A percentile compares a stretch with the other conserved stretches of the same genome.
Evolutionary conservation across 2,113 vertebrate genomes (phyloP).

Genomic region (Eudyptes chrysolophus): DNA sequence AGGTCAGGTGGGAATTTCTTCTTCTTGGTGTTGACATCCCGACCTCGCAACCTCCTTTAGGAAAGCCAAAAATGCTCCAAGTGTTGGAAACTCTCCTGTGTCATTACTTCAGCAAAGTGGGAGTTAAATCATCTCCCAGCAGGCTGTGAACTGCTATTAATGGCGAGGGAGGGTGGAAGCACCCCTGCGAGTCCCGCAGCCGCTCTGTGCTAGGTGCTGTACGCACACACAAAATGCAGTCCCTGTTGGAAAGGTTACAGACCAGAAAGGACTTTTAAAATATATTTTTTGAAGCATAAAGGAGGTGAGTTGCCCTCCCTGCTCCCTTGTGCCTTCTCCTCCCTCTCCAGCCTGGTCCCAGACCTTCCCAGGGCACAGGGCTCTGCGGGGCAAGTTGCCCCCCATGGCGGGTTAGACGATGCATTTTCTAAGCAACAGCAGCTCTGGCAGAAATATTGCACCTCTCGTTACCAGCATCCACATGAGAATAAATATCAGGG

Average conservation of each 20-base stretch:
- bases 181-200: not conserved
- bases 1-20: not conserved
- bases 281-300: not conserved
- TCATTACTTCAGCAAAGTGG: not conserved
- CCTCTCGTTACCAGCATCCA: not conserved
- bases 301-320: not conserved
- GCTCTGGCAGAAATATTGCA: not conserved
- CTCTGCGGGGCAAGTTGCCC: not conserved
- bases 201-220: not conserved
- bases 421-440: not conserved
- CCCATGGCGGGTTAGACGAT: not conserved
- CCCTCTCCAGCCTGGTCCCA: not conserved
- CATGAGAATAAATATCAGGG: not conserved
- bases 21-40: not conserved
- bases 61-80: not conserved
- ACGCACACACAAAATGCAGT: fast-evolving
- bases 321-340: not conserved
- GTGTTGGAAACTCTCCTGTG: not conserved
- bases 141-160: not conserved
- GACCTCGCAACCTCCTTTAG: not conserved
- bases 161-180: not conserved
- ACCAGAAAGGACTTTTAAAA: not conserved
- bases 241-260: not conserved
- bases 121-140: not conserved
- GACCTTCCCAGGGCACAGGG: not conserved